Percentiles rank a stretch among this genome's conserved stretches.
phyloP scores from a whole-genome alignment of 30 jellyfish, hydroid and myxozoan genomes.

The Phacellophora camtschatica region DNA sequence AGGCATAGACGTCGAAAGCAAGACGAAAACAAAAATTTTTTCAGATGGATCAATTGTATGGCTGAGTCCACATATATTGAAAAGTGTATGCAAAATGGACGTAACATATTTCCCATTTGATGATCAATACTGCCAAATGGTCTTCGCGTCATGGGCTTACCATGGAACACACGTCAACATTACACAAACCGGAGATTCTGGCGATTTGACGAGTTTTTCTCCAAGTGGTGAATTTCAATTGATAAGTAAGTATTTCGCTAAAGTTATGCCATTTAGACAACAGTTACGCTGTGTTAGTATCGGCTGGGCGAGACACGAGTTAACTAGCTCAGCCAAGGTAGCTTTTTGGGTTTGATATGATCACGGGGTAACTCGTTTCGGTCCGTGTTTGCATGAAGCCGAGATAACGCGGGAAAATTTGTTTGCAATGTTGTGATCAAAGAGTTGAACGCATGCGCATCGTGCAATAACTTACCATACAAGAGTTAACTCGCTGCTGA shows the following conservation, averaged over 20 bases:
- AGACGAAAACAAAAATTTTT: slow-evolving; percentile 60
- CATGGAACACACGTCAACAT: slow-evolving; percentile 72
- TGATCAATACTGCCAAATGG: slow-evolving; percentile 73
- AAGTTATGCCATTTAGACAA: too few relatives aligned
- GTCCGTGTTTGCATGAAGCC: too few relatives aligned
- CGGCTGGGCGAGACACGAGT: too few relatives aligned
- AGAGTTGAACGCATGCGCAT: too few relatives aligned
- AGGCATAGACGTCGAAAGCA: slow-evolving; percentile 78
- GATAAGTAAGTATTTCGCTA: slow-evolving; percentile 26
- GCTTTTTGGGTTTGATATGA: too few relatives aligned
- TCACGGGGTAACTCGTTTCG: too few relatives aligned
- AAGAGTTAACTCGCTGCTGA: too few relatives aligned
- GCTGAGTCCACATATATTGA: slow-evolving; percentile 78
- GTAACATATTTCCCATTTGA: slow-evolving; percentile 88
- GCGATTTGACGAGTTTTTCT: slow-evolving; percentile 65
- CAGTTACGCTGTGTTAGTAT: too few relatives aligned
- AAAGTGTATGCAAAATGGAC: slow-evolving; percentile 82
- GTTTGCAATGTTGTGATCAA: too few relatives aligned
- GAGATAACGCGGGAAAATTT: too few relatives aligned
- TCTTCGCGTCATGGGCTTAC: slow-evolving; percentile 89
- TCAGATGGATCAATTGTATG: slow-evolving; percentile 70
- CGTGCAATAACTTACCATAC: too few relatives aligned
- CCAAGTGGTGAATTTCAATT: slow-evolving; percentile 84
- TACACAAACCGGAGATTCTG: slow-evolving; percentile 26
- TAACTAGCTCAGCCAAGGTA: too few relatives aligned